These are phyloP conservation scores for Crenichthys baileyi DNA, from an alignment of 2,797 vertebrate species.

Conservation along the genomic window DNA sequence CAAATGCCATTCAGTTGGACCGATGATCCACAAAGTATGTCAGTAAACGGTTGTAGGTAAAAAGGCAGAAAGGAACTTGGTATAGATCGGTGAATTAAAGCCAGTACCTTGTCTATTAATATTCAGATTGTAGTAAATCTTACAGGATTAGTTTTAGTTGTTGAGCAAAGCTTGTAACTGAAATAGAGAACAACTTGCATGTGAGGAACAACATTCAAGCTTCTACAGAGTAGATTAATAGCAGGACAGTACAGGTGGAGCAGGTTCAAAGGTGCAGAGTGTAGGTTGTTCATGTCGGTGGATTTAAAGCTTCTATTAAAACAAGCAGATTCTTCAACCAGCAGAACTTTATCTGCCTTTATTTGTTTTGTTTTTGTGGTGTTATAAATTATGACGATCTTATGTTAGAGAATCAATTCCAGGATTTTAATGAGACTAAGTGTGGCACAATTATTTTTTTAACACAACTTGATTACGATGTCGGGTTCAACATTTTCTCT, in stretches of 20 bases:
- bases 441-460: no score
- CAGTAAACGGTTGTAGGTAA: neutral
- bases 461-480: neutral
- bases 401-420: no score
- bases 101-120: neutral
- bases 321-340: neutral
- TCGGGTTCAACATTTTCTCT: neutral
- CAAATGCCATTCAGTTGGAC: neutral
- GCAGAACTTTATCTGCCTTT: neutral
- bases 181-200: neutral
- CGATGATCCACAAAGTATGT: slow-evolving; percentile 8
- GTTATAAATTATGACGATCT: neutral
- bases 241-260: neutral
- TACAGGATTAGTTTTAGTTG: neutral
- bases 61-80: neutral
- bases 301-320: neutral
- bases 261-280: neutral
- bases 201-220: neutral
- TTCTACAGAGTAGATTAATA: neutral
- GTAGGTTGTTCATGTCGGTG: neutral
- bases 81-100: neutral
- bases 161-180: neutral
- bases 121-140: neutral
- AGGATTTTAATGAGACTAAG: no score
- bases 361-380: neutral